These are phyloP conservation scores for Cacatua alba DNA, from an alignment of 2,113 vertebrate genomes.

Conservation along the genomic window DNA sequence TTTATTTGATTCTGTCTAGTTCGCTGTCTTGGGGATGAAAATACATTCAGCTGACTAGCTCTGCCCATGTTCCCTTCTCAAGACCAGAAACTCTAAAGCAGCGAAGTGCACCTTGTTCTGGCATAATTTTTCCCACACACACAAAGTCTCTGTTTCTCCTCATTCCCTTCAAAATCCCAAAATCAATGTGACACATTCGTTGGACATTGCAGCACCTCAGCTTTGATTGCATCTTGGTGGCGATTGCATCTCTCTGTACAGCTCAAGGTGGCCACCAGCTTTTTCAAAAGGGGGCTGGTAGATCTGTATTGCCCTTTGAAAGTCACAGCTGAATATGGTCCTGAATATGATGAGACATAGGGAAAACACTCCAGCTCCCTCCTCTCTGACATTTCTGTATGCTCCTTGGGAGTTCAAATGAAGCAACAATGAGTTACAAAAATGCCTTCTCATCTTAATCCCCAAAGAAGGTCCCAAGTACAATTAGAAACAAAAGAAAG, in stretches of 20 bases:
- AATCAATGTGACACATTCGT: neutral
- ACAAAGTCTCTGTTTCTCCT: neutral
- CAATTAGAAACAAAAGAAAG: neutral
- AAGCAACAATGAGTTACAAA: rapidly evolving
- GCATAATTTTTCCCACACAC: neutral
- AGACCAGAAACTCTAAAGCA: neutral
- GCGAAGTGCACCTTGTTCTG: neutral
- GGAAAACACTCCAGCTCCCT: neutral
- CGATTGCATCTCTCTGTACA: neutral
- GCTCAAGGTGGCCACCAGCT: neutral
- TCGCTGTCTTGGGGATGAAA: neutral
- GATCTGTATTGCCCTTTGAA: neutral
- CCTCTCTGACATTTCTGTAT: neutral
- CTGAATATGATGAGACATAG: neutral
- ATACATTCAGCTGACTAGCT: neutral
- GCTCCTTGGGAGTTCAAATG: neutral
- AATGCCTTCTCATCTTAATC: neutral
- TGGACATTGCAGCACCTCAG: neutral
- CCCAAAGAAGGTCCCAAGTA: neutral
- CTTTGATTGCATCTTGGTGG: neutral
- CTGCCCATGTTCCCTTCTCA: neutral
- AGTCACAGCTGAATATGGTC: rapidly evolving
- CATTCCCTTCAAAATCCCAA: neutral
- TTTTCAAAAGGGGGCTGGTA: neutral
- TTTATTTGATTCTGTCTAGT: neutral